Percentiles rank a stretch among this genome's conserved stretches.
phyloP scores from a whole-genome alignment of 2,797 vertebrate genomes.

The Xiphorhynchus erythropygius region DNA sequence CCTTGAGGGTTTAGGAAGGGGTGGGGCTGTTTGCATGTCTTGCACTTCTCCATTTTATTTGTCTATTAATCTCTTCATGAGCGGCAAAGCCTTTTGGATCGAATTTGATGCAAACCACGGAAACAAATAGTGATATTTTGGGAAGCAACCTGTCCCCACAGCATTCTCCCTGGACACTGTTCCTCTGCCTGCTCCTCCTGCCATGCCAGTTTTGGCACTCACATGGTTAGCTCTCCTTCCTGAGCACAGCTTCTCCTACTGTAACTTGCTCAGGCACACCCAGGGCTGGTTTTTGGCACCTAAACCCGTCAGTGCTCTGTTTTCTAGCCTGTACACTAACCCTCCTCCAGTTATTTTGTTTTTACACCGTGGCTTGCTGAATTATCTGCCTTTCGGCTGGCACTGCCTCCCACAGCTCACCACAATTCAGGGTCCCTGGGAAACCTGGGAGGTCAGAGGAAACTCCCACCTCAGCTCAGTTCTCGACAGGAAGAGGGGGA shows the following conservation, averaged over 20 bases:
- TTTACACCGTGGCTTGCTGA: neutral
- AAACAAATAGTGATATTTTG: neutral
- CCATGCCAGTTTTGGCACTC: neutral
- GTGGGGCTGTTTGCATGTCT: neutral
- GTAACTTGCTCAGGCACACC: neutral
- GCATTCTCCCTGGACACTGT: neutral
- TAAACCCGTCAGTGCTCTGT: neutral
- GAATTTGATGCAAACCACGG: neutral
- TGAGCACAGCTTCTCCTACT: neutral
- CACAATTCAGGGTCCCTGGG: neutral
- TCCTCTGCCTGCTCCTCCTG: neutral
- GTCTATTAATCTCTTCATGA: neutral
- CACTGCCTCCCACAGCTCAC: neutral
- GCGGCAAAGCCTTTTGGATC: neutral
- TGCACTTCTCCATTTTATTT: neutral
- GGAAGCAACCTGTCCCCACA: neutral
- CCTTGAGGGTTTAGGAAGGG: neutral
- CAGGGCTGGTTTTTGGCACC: slow-evolving; percentile 22
- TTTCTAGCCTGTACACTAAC: neutral
- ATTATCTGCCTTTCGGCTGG: neutral
- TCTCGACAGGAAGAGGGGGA: neutral
- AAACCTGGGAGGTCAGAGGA: neutral
- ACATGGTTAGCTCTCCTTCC: neutral
- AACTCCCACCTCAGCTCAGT: neutral
- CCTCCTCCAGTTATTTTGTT: neutral